Base-by-base conservation (phyloP, 1,140 invertebrate species). In the Cotesia typhae region DNA sequence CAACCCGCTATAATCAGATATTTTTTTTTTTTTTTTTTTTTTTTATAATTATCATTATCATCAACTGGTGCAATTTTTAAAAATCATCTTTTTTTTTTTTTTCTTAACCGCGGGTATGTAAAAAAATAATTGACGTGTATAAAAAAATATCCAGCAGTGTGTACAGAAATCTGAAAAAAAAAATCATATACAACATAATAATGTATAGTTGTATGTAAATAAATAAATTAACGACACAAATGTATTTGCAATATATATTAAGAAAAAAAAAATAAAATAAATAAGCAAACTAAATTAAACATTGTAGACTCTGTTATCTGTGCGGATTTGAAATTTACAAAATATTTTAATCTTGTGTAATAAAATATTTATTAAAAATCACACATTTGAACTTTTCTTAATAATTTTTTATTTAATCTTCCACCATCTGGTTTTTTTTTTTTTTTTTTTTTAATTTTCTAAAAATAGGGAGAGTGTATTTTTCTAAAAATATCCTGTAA, bases 271-370 rank as follows among this genome's bases (percentile, higher is more conserved):
- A 67, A 77, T 77, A 72, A 28, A 77, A 78, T 78, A 78, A 78
- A 79, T 81, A 76, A 78, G 66, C 79, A 83, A 82, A 83, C 83
- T 84, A 83, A 83, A 81, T 83, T 77, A 85, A 85, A 84, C 85
- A 85, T 85, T 85, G 83, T 85, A 85, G 84, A 85, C 84, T 84
- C 84, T 85, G 84, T 85, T 85, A 84, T 82, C 76, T 80, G 78
- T 82, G 38, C 63, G 52, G 38, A 59, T 35, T 38, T 63, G 36
- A 71, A 64, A 70, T 60, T 38, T 64, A 78, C 80, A 85, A 83
- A 79, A 85, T 85, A 85, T 84, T 84, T 85, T 85, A 85, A 85
- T 81, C 84, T 83, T 82, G 83, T 85, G 83, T 85, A 85, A 85
- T 85, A 81, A 84, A 84, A 84, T 81, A 85, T 84, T 84, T 83